Conservation (phyloP, 2,113 vertebrate genomes). For the Amblyornis subalaris region DNA sequence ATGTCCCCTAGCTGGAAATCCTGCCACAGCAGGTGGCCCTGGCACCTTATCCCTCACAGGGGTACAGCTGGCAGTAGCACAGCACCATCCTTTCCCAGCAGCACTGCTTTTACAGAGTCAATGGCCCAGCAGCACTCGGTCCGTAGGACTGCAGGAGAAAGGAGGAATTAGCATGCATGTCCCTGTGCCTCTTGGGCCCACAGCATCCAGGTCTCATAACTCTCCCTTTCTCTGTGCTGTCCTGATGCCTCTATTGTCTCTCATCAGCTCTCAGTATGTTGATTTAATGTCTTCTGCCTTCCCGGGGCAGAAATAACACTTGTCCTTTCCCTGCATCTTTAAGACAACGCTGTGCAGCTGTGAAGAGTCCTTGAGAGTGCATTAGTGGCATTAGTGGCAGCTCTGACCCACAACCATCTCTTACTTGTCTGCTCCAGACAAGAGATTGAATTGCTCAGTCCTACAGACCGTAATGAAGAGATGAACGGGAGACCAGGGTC, state of each 20-base stretch:
- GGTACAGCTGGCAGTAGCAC: background rate
- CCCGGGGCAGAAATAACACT: slow-evolving; percentile 16
- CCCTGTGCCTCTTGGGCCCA: background rate
- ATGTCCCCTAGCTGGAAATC: background rate
- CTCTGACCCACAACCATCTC: slow-evolving; percentile 20
- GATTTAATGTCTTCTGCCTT: slow-evolving; percentile 37
- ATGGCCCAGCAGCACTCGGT: background rate
- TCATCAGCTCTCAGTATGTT: slow-evolving; percentile 46
- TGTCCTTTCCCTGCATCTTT: background rate
- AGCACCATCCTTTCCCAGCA: background rate
- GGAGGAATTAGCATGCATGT: background rate
- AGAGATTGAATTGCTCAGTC: background rate
- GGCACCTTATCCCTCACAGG: rapidly evolving
- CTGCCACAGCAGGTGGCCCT: background rate
- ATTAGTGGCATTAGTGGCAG: slow-evolving; percentile 23
- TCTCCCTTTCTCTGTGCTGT: slow-evolving; percentile 24
- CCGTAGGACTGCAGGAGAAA: background rate
- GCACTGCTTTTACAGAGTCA: background rate
- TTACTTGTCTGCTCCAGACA: background rate
- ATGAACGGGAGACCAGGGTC: background rate
- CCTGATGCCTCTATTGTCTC: slow-evolving; percentile 32
- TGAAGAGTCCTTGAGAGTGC: slow-evolving; percentile 25
- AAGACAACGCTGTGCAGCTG: background rate
- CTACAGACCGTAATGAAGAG: background rate
- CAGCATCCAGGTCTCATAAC: slow-evolving; percentile 10